Evolutionary conservation across 1,140 invertebrate genomes (phyloP), one percentile per base, ranked within the genome.

Genomic region (Listronotus oregonensis): DNA sequence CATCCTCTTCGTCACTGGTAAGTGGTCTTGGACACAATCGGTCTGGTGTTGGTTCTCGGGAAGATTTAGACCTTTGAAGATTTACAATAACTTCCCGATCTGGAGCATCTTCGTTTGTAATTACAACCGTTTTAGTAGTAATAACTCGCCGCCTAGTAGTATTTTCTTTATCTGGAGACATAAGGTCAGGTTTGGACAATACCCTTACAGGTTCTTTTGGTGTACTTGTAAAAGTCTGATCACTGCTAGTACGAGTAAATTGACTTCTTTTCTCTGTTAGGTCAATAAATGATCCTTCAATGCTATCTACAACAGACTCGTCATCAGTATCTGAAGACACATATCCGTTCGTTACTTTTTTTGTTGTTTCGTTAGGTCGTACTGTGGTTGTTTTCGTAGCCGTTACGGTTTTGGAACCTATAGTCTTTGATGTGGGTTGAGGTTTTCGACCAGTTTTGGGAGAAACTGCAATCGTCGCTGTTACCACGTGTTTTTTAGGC

Each of bases 11-110:
- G 14, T 75, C 73, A 27, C 82, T 81, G 27, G 81, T 80, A 46
- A 87, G 78, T 0, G 87, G 86, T n/a, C 83, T 83, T 0, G 86
- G 85, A 71, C 85, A 85, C 64, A 87, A 83, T 39, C 83, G 81
- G 73, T 89, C 85, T 6, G 88, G 88, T 10, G 87, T 87, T 17
- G 86, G 87, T 75, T 90, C 89, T 40, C 88, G 74, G 0, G 88
- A 89, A 51, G 88, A 89, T 78, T 86, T 89, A 0, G 87, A 87
- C 73, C 86, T 85, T 74, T 88, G 85, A 18, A 86, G 79, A 59
- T 84, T 80, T 64, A 89, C 85, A 61, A 87, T 84, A 27, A 87
- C 81, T 72, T 81, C 76, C 60, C 79, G 72, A 67, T 82, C 78
- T 31, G 72, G 62, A 40, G 55, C 51, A 7, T 68, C 64, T 10